These are phyloP conservation scores for Montipora efflorescens DNA, from an alignment of 64 coral and sea anemone genomes.

Conservation along the genomic window DNA sequence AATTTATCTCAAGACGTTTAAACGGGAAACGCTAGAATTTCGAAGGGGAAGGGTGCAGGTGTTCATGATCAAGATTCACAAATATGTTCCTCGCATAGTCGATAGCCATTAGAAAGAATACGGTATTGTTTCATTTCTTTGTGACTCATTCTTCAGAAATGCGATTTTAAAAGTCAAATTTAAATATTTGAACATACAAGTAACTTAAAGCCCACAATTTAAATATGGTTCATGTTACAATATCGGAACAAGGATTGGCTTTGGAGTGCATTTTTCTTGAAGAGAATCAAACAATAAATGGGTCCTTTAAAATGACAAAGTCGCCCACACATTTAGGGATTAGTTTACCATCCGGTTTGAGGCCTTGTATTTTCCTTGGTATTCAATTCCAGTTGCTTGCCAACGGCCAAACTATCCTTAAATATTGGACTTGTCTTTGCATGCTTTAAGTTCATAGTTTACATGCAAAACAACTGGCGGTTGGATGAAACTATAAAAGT, in stretches of 20 bases:
- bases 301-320: background rate
- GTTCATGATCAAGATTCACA: background rate
- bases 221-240: background rate
- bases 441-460: background rate
- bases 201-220: background rate
- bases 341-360: background rate
- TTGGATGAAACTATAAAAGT: background rate
- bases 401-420: background rate
- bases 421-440: constrained; percentile 2
- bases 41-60: no score
- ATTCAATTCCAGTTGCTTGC: background rate
- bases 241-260: background rate
- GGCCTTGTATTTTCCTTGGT: background rate
- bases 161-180: background rate
- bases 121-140: no score
- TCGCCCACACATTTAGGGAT: background rate
- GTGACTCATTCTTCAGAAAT: constrained; percentile 23
- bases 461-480: background rate
- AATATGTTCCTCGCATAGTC: background rate
- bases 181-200: background rate
- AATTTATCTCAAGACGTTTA: no score
- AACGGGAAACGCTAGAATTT: background rate
- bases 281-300: background rate
- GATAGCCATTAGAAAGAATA: background rate
- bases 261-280: background rate